Evolutionary conservation across 2,797 vertebrate genomes (phyloP).

Genomic region (Poecilia velifera): DNA sequence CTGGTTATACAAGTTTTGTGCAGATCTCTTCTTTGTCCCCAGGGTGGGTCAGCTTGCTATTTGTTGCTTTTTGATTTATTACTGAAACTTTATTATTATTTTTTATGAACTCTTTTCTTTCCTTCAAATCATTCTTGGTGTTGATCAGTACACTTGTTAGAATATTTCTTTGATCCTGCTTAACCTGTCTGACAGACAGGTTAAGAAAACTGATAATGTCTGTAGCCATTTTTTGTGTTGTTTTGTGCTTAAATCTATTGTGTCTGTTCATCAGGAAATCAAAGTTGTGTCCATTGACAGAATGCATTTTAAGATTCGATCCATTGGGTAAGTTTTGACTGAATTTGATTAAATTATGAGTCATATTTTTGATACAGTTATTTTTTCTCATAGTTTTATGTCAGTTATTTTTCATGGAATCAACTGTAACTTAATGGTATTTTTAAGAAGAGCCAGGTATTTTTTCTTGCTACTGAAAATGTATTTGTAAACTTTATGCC

Average conservation of each 20-base stretch:
- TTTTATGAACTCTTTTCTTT: slow-evolving; percentile 1
- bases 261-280: slow-evolving; percentile 85
- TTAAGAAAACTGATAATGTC: not conserved
- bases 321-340: slow-evolving; percentile 89
- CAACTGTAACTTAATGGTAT: not conserved
- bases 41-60: slow-evolving; percentile 82
- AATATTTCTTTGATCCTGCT: not conserved
- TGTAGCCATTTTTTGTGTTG: not conserved
- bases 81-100: not conserved
- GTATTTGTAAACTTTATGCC: not conserved
- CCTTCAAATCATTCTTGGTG: not conserved
- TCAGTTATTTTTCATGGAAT: not conserved
- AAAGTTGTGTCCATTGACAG: slow-evolving; percentile 92
- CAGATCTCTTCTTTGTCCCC: slow-evolving; percentile 94
- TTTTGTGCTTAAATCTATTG: not conserved
- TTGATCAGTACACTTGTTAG: not conserved
- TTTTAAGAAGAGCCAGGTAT: not conserved
- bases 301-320: slow-evolving; percentile 88
- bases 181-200: too few species aligned
- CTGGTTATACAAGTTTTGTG: slow-evolving; percentile 97
- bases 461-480: not conserved
- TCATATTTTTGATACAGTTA: not conserved
- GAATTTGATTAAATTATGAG: not conserved
- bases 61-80: not conserved
- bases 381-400: not conserved